Base-by-base conservation (phyloP, 1,140 invertebrate genomes). In the Hycleus cichorii region DNA sequence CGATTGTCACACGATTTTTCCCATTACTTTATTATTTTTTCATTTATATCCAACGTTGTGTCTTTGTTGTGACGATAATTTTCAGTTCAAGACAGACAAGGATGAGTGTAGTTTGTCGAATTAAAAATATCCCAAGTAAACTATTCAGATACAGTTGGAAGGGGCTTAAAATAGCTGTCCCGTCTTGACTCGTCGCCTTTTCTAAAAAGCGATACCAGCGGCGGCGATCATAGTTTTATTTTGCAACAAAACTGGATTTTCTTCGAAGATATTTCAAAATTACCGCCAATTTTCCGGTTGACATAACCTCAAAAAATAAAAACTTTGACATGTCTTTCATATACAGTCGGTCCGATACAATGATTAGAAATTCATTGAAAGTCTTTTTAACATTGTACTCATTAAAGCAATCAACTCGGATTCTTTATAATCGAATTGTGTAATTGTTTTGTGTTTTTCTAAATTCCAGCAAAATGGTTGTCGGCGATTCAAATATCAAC, bases 401-500 rank as follows among this genome's bases (percentile, higher is more conserved):
- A 32, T 32, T 32, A 3, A 32, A 32, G 32, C 32, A 32, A 3
- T 32, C 32, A 32, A 32, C 32, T 32, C 32, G 4, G 32, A 32
- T 32, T 32, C 32, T 32, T 32, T 7, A 32, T 5, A 32, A 5
- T 32, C 4, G 32, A 5, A 32, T 32, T 18, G 18, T 18, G 18
- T 18, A 18, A 18, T 18, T 18, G 18, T 18, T 18, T 18, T 18
- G 18, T 18, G 18, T 18, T 18, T 18, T 18, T 18, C 18, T 18
- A 18, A 18, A 18, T 68, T 66, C 45, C 47, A 69, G 68, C 76
- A 86, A 82, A 76, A 89, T 89, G 86, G 86, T 88, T 64, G 84
- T 88, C 62, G 84, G 83, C 62, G 85, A 88, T 66, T 80, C 78
- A 64, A 84, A 72, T 67, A 85, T 88, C 64, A 84, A 88, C 74